These are phyloP conservation scores for Portunus trituberculatus DNA, from an alignment of 1,140 invertebrate species.

Conservation along the genomic window DNA sequence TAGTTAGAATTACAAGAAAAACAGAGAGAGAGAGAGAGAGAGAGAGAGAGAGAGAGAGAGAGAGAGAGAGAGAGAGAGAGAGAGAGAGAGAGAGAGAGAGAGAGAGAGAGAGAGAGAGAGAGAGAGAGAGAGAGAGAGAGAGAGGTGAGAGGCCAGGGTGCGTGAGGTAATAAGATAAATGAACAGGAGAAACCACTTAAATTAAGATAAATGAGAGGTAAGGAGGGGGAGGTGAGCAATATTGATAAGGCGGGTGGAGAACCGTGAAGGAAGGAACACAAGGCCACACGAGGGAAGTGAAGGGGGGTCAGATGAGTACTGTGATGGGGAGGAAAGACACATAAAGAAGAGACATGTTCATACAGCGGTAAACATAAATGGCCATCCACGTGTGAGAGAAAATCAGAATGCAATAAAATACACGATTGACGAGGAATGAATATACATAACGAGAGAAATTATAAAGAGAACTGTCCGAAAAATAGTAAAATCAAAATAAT, in stretches of 20 bases:
- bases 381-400: too few species aligned
- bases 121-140: slow-evolving; percentile 18
- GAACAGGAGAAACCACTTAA: slow-evolving; percentile 13
- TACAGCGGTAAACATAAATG: too few species aligned
- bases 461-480: neutral
- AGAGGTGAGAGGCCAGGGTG: neutral
- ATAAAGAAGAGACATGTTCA: neutral
- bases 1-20: too few species aligned
- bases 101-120: slow-evolving; percentile 4
- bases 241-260: neutral
- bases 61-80: too few species aligned
- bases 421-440: too few species aligned
- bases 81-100: too few species aligned
- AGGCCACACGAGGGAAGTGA: neutral
- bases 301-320: neutral
- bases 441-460: neutral
- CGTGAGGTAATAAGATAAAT: neutral
- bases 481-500: neutral
- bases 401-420: too few species aligned
- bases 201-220: slow-evolving; percentile 14
- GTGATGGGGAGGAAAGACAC: neutral
- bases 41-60: too few species aligned
- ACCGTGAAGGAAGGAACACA: neutral
- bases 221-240: neutral
- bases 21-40: too few species aligned